Percentiles rank a stretch among this genome's conserved stretches.
Conservation (phyloP, 2,113 vertebrate genomes). For the Gymnarchus niloticus region DNA sequence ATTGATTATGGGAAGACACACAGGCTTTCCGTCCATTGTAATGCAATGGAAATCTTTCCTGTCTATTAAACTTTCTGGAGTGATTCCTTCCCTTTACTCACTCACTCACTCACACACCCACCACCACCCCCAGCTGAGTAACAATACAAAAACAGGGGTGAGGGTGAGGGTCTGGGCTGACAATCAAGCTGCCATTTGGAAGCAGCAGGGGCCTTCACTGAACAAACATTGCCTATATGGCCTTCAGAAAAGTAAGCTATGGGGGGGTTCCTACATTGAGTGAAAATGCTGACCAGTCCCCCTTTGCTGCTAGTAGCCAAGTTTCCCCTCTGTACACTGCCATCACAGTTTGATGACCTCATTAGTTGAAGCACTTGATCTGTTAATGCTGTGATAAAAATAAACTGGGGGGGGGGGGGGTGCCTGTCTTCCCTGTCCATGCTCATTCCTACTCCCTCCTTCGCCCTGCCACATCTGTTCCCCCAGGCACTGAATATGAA, state of each 20-base stretch:
- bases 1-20: neutral
- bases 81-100: neutral
- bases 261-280: neutral
- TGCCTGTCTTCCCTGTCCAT: neutral
- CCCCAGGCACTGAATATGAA: neutral
- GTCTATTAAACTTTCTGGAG: slow-evolving; percentile 16
- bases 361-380: slow-evolving; percentile 68
- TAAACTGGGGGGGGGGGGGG: slow-evolving; percentile 37
- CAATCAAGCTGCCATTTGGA: slow-evolving; percentile 8
- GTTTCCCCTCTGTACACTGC: neutral
- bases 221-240: neutral
- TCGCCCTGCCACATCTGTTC: slow-evolving; percentile 12
- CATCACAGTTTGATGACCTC: slow-evolving; percentile 59
- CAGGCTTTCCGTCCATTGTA: neutral
- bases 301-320: neutral
- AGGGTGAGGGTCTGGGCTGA: slow-evolving; percentile 8
- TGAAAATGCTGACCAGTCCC: neutral
- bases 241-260: neutral
- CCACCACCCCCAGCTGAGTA: slow-evolving; percentile 7
- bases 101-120: neutral
- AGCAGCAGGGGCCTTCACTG: slow-evolving; percentile 5
- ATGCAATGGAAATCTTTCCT: slow-evolving; percentile 20
- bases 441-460: neutral
- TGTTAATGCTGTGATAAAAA: slow-evolving; percentile 69
- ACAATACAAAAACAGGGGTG: slow-evolving; percentile 8